phyloP scores from a whole-genome alignment of 2,888 invertebrate genomes.

The Hyles lineata region DNA sequence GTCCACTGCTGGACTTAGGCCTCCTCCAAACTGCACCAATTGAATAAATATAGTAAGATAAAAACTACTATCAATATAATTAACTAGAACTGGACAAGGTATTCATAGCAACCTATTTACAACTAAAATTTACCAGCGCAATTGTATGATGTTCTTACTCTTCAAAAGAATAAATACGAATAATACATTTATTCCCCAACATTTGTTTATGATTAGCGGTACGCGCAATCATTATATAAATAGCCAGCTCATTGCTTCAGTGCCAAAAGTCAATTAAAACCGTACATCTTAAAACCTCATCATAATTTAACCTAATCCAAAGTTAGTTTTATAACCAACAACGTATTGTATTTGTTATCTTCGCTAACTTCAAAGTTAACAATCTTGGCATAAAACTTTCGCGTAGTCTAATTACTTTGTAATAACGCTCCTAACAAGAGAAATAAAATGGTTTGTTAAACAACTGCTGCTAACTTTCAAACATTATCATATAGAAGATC shows the following conservation, averaged over 20 bases:
- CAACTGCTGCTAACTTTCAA: slow-evolving; percentile 13
- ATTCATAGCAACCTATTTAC: too few species aligned
- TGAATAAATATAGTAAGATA: too few species aligned
- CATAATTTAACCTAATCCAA: slow-evolving; percentile 6
- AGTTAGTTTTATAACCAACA: slow-evolving; percentile 7
- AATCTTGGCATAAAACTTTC: slow-evolving; percentile 15
- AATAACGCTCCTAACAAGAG: slow-evolving; percentile 17
- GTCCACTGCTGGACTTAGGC: too few species aligned
- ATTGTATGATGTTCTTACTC: background rate
- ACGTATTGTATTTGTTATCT: slow-evolving; percentile 17
- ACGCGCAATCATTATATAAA: background rate
- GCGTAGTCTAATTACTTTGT: slow-evolving; percentile 21
- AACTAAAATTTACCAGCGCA: too few species aligned
- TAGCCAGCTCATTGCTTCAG: too few species aligned
- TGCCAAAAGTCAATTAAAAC: too few species aligned
- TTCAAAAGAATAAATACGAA: background rate
- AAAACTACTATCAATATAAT: too few species aligned
- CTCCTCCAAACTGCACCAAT: too few species aligned
- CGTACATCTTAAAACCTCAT: background rate
- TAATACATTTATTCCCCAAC: background rate
- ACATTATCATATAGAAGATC: slow-evolving; percentile 19
- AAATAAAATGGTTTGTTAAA: slow-evolving; percentile 23
- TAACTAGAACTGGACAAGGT: too few species aligned
- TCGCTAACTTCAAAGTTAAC: slow-evolving; percentile 9
- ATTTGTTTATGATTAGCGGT: background rate